Conservation (phyloP, 1,140 invertebrate genomes). For the Philaenus spumarius region DNA sequence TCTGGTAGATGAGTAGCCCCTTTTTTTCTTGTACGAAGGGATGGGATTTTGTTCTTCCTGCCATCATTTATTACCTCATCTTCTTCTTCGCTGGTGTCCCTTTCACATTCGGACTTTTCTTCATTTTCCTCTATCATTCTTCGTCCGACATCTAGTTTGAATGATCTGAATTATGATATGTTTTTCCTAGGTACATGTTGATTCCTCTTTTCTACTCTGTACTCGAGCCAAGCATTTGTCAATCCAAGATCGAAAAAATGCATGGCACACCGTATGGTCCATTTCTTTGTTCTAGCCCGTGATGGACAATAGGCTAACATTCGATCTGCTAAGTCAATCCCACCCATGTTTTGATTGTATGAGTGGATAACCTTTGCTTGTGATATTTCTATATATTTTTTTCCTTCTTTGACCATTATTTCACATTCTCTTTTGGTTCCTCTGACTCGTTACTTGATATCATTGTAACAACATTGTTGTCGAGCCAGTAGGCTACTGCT, state of each 20-base stretch:
- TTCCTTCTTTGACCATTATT: conserved; percentile 34
- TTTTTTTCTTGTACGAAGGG: neutral
- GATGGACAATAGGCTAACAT: conserved; percentile 24
- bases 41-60: neutral
- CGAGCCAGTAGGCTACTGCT: conserved; percentile 18
- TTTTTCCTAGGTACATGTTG: conserved; percentile 8
- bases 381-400: conserved; percentile 27
- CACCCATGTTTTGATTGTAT: conserved; percentile 36
- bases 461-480: conserved; percentile 16
- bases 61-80: neutral
- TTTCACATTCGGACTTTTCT: neutral
- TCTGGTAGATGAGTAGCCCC: neutral
- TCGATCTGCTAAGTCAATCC: conserved; percentile 24
- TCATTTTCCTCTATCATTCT: neutral
- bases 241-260: conserved; percentile 23
- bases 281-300: conserved; percentile 20
- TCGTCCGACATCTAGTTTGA: conserved; percentile 5
- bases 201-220: conserved; percentile 11
- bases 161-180: conserved; percentile 8
- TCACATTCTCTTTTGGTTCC: conserved; percentile 17
- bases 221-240: conserved; percentile 19
- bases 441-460: conserved; percentile 19
- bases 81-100: neutral
- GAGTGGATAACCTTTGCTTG: conserved; percentile 28
- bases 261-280: conserved; percentile 22